Evolutionary conservation across 1,140 invertebrate genomes (phyloP).

Genomic region (Radopholus similis): DNA sequence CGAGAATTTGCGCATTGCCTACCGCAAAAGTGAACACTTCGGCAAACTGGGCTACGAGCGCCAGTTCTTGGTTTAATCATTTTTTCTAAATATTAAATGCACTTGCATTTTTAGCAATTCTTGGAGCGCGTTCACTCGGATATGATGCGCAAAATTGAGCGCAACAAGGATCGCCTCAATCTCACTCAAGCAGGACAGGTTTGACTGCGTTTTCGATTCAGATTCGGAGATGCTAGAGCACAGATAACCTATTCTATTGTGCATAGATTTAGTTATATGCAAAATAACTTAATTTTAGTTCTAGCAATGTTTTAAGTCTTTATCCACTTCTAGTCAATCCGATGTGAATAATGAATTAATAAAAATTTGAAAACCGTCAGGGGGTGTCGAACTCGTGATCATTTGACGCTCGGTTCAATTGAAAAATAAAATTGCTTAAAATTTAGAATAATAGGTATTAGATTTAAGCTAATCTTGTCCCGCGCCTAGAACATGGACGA

Average conservation of each 20-base stretch:
- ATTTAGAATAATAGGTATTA: too few relatives aligned
- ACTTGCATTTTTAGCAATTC: slow-evolving; percentile 39
- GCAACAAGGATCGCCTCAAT: slow-evolving; percentile 38
- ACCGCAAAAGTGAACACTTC: slow-evolving; percentile 32
- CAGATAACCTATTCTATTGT: too few relatives aligned
- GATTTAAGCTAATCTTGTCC: not conserved
- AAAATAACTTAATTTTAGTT: not conserved
- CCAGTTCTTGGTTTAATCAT: too few relatives aligned
- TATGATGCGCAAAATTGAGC: slow-evolving; percentile 36
- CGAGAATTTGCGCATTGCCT: slow-evolving; percentile 37
- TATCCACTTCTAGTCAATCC: too few relatives aligned
- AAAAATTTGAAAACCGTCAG: not conserved
- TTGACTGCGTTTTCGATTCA: not conserved
- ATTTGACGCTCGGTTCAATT: too few relatives aligned
- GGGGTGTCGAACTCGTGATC: not conserved
- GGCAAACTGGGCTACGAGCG: slow-evolving; percentile 37
- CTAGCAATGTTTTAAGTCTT: too few relatives aligned
- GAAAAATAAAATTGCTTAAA: too few relatives aligned
- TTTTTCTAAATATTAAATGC: too few relatives aligned
- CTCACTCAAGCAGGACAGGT: slow-evolving; percentile 29
- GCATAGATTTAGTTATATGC: too few relatives aligned
- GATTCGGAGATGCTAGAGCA: too few relatives aligned
- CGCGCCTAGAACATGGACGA: slow-evolving; percentile 24
- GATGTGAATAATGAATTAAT: too few relatives aligned
- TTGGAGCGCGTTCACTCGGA: slow-evolving; percentile 31